These are phyloP conservation scores for Ophion ventricosus DNA, from an alignment of 2,888 invertebrate genomes.

Conservation along the genomic window DNA sequence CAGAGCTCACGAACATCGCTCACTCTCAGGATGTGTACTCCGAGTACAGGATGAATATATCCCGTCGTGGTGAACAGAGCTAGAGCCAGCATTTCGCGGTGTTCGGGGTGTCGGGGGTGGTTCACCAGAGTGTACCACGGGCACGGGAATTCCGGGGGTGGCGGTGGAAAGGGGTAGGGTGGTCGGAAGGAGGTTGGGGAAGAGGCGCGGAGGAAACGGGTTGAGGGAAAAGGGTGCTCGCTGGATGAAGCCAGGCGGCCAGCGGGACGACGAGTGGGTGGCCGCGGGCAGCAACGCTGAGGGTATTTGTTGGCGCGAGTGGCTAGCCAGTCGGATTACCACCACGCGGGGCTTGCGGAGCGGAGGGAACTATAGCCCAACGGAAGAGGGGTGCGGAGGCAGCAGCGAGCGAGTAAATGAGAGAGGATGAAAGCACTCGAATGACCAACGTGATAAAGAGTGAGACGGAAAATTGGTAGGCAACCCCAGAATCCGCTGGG, in stretches of 20 bases:
- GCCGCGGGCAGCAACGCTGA: conserved; percentile 77
- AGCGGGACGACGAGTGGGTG: conserved; percentile 74
- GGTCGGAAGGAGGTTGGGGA: conserved; percentile 43
- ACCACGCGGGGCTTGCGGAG: conserved; percentile 73
- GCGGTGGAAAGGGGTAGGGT: conserved; percentile 47
- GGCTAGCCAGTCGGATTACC: conserved; percentile 83
- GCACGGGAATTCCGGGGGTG: conserved; percentile 62
- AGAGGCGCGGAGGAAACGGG: not conserved
- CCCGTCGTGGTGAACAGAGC: conserved; percentile 53
- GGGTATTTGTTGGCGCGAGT: conserved; percentile 83
- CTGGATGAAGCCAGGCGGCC: conserved; percentile 62
- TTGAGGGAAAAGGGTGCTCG: conserved; percentile 44
- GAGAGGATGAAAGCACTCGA: conserved; percentile 55
- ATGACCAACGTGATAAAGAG: conserved; percentile 52
- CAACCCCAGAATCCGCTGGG: conserved; percentile 41
- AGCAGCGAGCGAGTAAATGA: conserved; percentile 50
- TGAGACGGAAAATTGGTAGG: conserved; percentile 50
- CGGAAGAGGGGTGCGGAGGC: conserved; percentile 52
- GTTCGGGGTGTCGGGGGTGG: conserved; percentile 82
- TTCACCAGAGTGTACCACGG: conserved; percentile 82
- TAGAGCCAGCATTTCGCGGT: conserved; percentile 80
- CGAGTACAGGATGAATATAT: conserved; percentile 49
- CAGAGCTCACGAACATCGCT: conserved; percentile 50
- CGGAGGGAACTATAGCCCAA: conserved; percentile 64
- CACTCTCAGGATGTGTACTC: conserved; percentile 44